Evolutionary conservation across 2,888 invertebrate species (phyloP), one percentile per base, ranked within the genome.

Genomic region (Heliconius charithonia): DNA sequence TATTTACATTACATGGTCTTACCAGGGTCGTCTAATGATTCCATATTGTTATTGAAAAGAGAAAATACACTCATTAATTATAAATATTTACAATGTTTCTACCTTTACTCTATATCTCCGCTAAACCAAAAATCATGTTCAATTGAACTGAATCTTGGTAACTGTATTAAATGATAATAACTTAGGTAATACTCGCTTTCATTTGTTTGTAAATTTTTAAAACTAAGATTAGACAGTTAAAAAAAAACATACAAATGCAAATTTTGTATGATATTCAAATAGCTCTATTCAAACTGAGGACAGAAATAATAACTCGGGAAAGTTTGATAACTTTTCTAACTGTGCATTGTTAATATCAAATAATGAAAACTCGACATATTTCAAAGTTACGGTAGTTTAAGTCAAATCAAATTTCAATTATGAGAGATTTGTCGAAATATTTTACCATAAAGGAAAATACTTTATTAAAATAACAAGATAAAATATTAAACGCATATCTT

Each of bases 21-120:
- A 94, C 94, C 94, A 90, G 93, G 91, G 88, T 94, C 94, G 86
- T 94, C 94, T 94, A 93, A 88, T 87, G 90, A 88, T 90, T 90
- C 94, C 93, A 92, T 82, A 90, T 91, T 88, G 93, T 92, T 90
- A 91, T 91, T 93, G 93, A 90, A 94, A 84, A 93, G 87, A 91
- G 89, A 94, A 93, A 93, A 92, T 87, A 91, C 86, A 90, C 85
- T 83, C 83, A 81, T 89, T 93, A 92, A 91, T 83, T 81, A 82
- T 81, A 77, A 76, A 75, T 80, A 79, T 79, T 80, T 76, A 79
- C 77, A 82, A 27, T 66, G 66, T 41, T 65, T 79, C 63, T 56
- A 74, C 66, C 76, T 80, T 69, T 75, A 76, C 69, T 75, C 19
- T 22, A 45, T 62, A 62, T 65, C 41, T 29, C 29, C 22, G 27